Conservation (phyloP, 2,888 invertebrate genomes). For the Synergus gifuensis region DNA sequence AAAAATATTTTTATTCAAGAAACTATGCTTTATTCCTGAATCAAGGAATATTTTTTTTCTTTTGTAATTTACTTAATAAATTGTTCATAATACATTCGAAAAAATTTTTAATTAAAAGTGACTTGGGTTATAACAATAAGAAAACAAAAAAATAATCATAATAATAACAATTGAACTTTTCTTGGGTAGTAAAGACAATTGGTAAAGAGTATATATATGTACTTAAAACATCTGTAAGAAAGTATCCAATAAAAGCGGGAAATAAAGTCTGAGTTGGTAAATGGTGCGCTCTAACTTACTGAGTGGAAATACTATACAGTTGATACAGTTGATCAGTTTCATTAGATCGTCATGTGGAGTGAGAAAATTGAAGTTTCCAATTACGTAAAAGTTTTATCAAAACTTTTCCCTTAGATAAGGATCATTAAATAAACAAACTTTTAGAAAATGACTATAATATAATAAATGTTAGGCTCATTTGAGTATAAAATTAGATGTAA, state of each 20-base stretch:
- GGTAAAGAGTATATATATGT: not conserved
- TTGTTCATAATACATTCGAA: not conserved
- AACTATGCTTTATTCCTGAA: not conserved
- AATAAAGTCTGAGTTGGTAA: not conserved
- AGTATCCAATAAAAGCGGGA: constrained; percentile 10
- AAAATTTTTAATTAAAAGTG: not conserved
- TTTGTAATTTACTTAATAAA: not conserved
- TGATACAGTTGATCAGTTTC: constrained; percentile 22
- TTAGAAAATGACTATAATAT: no score
- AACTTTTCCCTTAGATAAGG: not conserved
- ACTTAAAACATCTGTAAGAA: not conserved
- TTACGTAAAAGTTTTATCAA: constrained; percentile 5
- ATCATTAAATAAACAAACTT: no score
- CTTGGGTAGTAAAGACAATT: not conserved
- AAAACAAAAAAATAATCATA: not conserved
- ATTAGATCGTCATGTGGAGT: constrained; percentile 22
- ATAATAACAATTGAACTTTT: not conserved
- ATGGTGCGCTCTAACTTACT: constrained; percentile 11
- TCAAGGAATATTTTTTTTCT: not conserved
- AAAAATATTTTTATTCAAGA: not conserved
- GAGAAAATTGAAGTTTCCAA: constrained; percentile 25
- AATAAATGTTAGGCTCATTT: no score
- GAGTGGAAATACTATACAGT: constrained; percentile 9
- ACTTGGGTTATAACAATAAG: not conserved
- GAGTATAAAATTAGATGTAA: no score